A percentile compares a stretch with the other conserved stretches of the same genome.
Evolutionary conservation across 2,113 vertebrate genomes (phyloP).

Genomic region (Trochalopteron elliotii): DNA sequence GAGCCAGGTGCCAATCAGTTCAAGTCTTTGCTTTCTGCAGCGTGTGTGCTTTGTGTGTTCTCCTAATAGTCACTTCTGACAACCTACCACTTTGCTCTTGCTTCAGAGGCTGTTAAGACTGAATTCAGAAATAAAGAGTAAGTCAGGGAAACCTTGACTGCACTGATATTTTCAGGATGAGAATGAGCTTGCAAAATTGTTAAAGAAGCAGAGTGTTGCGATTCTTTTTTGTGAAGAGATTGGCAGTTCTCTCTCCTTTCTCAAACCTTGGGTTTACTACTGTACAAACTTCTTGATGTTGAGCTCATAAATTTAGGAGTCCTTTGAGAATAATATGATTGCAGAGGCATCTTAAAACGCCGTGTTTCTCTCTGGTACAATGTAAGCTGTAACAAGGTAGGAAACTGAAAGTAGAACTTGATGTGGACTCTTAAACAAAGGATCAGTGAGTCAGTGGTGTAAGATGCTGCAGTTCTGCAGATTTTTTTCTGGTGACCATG

Average conservation of each 20-base stretch:
- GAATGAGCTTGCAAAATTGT: not conserved
- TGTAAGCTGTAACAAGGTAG: not conserved
- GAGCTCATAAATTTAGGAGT: not conserved
- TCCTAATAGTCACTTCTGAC: conserved; percentile 9
- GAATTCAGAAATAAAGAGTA: not conserved
- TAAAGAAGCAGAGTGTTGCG: not conserved
- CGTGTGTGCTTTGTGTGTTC: not conserved
- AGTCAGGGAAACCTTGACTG: not conserved
- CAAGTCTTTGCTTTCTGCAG: not conserved
- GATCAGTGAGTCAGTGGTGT: not conserved
- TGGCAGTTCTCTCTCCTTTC: not conserved
- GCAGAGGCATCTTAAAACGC: not conserved
- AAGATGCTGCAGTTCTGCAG: not conserved
- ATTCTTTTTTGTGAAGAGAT: not conserved
- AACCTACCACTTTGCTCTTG: not conserved
- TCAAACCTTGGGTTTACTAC: not conserved
- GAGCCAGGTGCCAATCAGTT: not conserved
- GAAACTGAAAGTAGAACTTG: not conserved
- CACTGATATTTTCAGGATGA: not conserved
- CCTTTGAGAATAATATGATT: not conserved
- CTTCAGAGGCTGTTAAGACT: not conserved
- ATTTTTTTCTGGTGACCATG: not conserved
- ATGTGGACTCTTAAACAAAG: not conserved
- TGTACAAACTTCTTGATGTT: not conserved
- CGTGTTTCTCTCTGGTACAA: not conserved